phyloP scores from a whole-genome alignment of 2,797 vertebrate species.

The Coreius guichenoti region DNA sequence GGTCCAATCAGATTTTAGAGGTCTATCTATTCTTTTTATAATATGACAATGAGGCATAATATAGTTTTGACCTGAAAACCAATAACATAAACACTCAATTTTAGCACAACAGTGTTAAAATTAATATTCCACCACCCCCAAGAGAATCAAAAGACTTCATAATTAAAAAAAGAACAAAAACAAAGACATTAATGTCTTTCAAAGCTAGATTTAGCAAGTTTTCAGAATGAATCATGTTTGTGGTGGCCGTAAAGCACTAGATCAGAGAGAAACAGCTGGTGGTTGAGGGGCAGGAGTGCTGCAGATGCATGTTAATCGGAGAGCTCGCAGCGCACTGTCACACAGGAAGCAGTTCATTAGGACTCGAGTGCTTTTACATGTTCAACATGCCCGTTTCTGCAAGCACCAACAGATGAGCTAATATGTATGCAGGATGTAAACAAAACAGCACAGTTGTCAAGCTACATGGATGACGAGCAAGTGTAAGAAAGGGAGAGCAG shows the following conservation, averaged over 20 bases:
- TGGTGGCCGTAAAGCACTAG: slow-evolving; percentile 82
- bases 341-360: slow-evolving; percentile 82
- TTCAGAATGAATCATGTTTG: slow-evolving; percentile 85
- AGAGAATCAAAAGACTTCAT: not conserved
- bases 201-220: slow-evolving; percentile 68
- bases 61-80: not conserved
- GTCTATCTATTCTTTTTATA: not conserved
- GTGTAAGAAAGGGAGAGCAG: not conserved
- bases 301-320: slow-evolving; percentile 84
- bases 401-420: slow-evolving; percentile 74
- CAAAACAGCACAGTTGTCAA: slow-evolving; percentile 64
- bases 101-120: not conserved
- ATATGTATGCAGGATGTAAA: slow-evolving; percentile 75
- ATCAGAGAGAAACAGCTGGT: slow-evolving; percentile 88
- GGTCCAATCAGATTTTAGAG: not conserved
- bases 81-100: not conserved
- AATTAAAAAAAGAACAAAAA: slow-evolving; percentile 12
- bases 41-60: not conserved
- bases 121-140: not conserved
- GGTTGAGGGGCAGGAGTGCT: slow-evolving; percentile 78
- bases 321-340: slow-evolving; percentile 16
- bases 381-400: slow-evolving; percentile 72
- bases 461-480: slow-evolving; percentile 36
- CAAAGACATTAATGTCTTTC: slow-evolving; percentile 18
- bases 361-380: slow-evolving; percentile 75